A percentile compares a stretch with the other conserved stretches of the same genome.
Evolutionary conservation across 2,888 invertebrate genomes (phyloP).

Genomic region (Drosophila borealis): DNA sequence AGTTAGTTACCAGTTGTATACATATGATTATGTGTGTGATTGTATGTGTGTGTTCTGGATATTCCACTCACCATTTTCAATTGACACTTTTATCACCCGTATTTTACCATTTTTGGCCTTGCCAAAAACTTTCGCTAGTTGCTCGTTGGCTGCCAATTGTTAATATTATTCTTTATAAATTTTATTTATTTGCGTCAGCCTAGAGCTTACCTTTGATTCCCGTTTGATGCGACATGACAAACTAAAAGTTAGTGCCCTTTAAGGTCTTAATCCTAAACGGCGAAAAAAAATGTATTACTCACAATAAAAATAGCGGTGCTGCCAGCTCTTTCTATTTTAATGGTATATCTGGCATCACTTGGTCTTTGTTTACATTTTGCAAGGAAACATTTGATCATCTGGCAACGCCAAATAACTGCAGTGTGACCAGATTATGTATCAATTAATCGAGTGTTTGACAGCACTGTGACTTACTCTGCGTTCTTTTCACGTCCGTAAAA

Average conservation of each 20-base stretch:
- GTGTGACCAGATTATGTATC: conserved; percentile 24
- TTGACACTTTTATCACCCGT: conserved; percentile 92
- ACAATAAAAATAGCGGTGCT: conserved; percentile 48
- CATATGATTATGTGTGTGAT: conserved; percentile 17
- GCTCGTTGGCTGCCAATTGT: conserved; percentile 89
- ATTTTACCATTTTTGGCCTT: conserved; percentile 92
- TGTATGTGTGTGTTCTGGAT: conserved; percentile 9
- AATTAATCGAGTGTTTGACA: conserved; percentile 23
- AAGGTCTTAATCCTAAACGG: conserved; percentile 37
- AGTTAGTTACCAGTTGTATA: conserved; percentile 19
- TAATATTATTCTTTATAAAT: neutral
- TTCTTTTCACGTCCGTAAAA: conserved; percentile 71
- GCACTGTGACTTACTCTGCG: conserved; percentile 40
- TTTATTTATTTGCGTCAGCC: neutral
- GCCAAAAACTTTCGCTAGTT: conserved; percentile 91
- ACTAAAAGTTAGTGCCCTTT: conserved; percentile 26
- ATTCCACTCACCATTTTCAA: conserved; percentile 90
- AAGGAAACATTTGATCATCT: conserved; percentile 12
- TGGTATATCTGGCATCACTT: conserved; percentile 10
- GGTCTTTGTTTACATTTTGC: conserved; percentile 52
- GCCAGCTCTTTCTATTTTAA: conserved; percentile 31
- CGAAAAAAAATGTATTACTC: conserved; percentile 69
- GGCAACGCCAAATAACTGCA: conserved; percentile 26
- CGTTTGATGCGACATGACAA: conserved; percentile 94
- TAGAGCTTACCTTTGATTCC: conserved; percentile 91